A percentile compares a stretch with the other conserved stretches of the same genome.
Conservation (phyloP, 2,888 invertebrate species). For the Eilema caniola region DNA sequence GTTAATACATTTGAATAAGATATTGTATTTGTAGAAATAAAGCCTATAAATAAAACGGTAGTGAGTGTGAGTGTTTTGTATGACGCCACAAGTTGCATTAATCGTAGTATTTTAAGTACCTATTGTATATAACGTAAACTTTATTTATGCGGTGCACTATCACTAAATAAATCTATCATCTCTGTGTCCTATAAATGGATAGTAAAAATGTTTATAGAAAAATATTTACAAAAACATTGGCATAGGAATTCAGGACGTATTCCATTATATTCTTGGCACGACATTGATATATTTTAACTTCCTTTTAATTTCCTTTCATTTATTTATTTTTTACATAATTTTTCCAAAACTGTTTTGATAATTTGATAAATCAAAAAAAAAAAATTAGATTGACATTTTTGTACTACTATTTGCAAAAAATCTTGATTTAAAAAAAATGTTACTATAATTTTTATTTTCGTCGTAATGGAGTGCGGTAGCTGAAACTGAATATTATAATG, state of each 20-base stretch:
- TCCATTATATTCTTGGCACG: slow-evolving; percentile 63
- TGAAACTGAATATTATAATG: slow-evolving; percentile 15
- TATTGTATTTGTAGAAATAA: not conserved
- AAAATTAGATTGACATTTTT: not conserved
- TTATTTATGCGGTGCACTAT: slow-evolving; percentile 34
- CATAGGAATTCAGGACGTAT: slow-evolving; percentile 64
- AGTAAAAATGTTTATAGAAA: slow-evolving; percentile 70
- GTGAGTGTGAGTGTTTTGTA: not conserved
- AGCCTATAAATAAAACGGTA: too few species aligned
- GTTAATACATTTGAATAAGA: not conserved
- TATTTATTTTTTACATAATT: slow-evolving; percentile 1
- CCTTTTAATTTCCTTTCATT: not conserved
- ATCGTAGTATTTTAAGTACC: slow-evolving; percentile 20
- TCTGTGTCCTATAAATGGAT: slow-evolving; percentile 59
- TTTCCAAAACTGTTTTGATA: not conserved
- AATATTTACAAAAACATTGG: slow-evolving; percentile 70
- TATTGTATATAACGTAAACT: slow-evolving; percentile 3
- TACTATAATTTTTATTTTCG: not conserved
- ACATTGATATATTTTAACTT: slow-evolving; percentile 55
- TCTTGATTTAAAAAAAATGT: not conserved
- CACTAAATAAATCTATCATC: slow-evolving; percentile 39
- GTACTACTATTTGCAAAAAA: not conserved
- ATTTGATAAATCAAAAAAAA: not conserved
- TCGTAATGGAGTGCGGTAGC: slow-evolving; percentile 6
- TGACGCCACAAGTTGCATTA: slow-evolving; percentile 15